These are phyloP conservation scores for Hippoglossus stenolepis DNA, from an alignment of 2,113 vertebrate genomes.

Conservation along the genomic window DNA sequence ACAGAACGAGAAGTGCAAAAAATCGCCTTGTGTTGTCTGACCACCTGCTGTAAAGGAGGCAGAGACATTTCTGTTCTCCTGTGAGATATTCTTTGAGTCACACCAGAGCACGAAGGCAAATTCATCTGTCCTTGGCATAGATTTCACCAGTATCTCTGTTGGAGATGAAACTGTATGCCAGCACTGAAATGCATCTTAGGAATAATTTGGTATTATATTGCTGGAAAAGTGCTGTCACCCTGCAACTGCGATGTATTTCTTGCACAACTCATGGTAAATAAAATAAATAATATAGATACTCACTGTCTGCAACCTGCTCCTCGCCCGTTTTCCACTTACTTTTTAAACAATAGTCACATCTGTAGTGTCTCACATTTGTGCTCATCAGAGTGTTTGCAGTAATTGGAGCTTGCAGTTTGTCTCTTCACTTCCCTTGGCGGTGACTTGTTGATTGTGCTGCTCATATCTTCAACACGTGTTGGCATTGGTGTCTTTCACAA, in stretches of 20 bases:
- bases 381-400: not conserved
- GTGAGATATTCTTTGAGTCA: constrained; percentile 49
- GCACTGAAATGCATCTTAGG: constrained; percentile 9
- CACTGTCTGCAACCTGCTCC: not conserved
- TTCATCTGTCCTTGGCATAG: constrained; percentile 67
- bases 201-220: constrained; percentile 22
- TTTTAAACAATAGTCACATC: not conserved
- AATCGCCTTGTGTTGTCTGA: constrained; percentile 14
- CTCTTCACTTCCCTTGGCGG: not conserved
- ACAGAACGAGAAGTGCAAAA: not conserved
- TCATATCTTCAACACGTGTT: constrained; percentile 8
- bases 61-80: constrained; percentile 20
- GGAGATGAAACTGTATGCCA: constrained; percentile 21
- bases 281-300: not conserved
- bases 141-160: constrained; percentile 42
- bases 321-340: not conserved
- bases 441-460: constrained; percentile 35
- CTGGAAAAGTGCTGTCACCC: not conserved
- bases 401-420: not conserved
- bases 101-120: constrained; percentile 37
- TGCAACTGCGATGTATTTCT: not conserved
- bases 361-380: not conserved
- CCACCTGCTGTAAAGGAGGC: constrained; percentile 26
- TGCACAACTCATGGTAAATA: not conserved
- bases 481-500: not conserved